Conservation (phyloP, 2,888 invertebrate genomes). For the Polyommatus iphigenia region DNA sequence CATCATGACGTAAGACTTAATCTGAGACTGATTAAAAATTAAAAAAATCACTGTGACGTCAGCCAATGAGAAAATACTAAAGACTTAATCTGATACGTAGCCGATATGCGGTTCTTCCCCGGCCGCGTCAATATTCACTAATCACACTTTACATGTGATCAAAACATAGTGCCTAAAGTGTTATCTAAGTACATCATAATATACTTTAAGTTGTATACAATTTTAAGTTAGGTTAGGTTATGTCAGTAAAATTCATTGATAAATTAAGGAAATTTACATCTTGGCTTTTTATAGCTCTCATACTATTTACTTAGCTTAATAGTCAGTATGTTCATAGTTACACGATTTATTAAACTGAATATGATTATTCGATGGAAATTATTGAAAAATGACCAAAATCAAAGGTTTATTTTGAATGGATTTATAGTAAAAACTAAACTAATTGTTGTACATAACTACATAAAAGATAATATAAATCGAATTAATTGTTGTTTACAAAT, state of each 20-base stretch:
- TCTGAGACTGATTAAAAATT: not conserved
- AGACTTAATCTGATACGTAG: not conserved
- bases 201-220: not conserved
- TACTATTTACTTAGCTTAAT: no score
- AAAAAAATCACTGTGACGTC: not conserved
- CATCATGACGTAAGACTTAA: not conserved
- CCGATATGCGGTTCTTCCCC: slow-evolving; percentile 17
- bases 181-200: not conserved
- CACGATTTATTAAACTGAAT: no score
- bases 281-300: no score
- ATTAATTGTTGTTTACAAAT: not conserved
- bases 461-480: not conserved
- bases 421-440: not conserved
- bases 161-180: not conserved
- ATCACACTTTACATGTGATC: not conserved
- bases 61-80: slow-evolving; percentile 5
- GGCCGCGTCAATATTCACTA: not conserved
- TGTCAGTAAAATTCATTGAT: no score
- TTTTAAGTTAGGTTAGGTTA: not conserved
- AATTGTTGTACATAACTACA: not conserved
- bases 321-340: no score
- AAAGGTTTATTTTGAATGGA: no score
- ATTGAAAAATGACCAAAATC: no score
- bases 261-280: no score
- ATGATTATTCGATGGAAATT: no score